phyloP scores from a whole-genome alignment of 2,888 invertebrate species.

The Selenia dentaria region DNA sequence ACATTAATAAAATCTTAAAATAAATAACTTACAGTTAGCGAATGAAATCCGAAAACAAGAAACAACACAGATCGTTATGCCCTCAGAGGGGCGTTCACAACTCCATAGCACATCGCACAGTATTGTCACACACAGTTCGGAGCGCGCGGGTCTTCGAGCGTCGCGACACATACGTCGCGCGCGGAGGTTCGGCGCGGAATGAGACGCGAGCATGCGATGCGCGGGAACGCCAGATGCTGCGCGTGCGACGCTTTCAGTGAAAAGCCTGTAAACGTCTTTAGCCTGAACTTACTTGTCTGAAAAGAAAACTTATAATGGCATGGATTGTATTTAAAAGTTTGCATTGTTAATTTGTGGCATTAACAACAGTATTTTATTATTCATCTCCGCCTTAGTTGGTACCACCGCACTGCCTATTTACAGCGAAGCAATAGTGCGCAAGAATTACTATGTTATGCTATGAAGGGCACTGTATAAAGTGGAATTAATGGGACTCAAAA shows the following conservation, averaged over 20 bases:
- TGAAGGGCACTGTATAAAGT: too few relatives aligned
- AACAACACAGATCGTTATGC: conserved; percentile 42
- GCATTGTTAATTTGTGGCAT: too few relatives aligned
- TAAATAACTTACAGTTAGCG: conserved; percentile 29
- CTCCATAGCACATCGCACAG: conserved; percentile 61
- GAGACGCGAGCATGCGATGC: conserved; percentile 27
- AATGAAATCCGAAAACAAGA: conserved; percentile 34
- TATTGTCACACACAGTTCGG: conserved; percentile 56
- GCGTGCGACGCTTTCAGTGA: conserved; percentile 37
- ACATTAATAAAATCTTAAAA: too few relatives aligned
- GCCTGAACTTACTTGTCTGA: conserved; percentile 10
- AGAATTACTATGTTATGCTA: too few relatives aligned
- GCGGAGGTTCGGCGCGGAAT: conserved; percentile 78
- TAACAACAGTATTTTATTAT: too few relatives aligned
- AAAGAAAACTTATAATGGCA: conserved; percentile 4
- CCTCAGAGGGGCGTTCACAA: conserved; percentile 72
- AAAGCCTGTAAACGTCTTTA: too few relatives aligned
- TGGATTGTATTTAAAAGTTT: too few relatives aligned
- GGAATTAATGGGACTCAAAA: too few relatives aligned
- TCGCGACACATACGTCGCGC: conserved; percentile 75
- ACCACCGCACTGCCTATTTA: too few relatives aligned
- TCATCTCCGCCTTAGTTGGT: too few relatives aligned
- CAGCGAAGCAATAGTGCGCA: too few relatives aligned
- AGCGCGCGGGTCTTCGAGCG: conserved; percentile 64
- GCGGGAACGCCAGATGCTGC: conserved; percentile 43